Conservation (phyloP, 2,888 invertebrate species). For the Campoletis raptor region DNA sequence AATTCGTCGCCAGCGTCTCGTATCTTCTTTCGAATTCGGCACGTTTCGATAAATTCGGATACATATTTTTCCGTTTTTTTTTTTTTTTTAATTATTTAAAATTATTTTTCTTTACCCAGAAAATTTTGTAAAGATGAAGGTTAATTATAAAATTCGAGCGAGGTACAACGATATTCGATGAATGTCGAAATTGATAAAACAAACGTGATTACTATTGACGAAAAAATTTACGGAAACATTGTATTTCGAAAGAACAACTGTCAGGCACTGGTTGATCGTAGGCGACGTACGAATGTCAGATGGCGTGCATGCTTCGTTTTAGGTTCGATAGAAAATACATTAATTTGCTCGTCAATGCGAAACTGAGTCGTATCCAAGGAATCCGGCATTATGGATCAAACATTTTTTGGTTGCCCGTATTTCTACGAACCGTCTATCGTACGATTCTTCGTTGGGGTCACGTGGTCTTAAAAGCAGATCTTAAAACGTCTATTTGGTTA, state of each 20-base stretch:
- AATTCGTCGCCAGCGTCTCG: constrained; percentile 60
- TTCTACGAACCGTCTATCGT: background rate
- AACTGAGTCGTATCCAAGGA: constrained; percentile 68
- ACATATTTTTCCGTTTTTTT: constrained; percentile 44
- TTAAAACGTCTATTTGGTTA: background rate
- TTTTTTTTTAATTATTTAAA: too few species aligned
- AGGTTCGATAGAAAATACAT: constrained; percentile 42
- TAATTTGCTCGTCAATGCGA: constrained; percentile 46
- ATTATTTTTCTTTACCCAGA: constrained; percentile 1
- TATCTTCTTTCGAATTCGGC: constrained; percentile 67
- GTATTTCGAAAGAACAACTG: constrained; percentile 43
- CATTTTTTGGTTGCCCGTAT: constrained; percentile 33
- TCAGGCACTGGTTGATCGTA: constrained; percentile 22
- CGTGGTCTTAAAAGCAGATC: background rate
- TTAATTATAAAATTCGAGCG: background rate
- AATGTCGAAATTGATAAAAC: constrained; percentile 25
- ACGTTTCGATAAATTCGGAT: constrained; percentile 67
- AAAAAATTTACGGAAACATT: constrained; percentile 36
- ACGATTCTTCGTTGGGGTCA: background rate
- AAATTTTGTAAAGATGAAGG: background rate
- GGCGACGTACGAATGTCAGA: constrained; percentile 44
- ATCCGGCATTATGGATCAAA: constrained; percentile 69
- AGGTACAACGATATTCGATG: background rate
- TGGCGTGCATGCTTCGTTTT: constrained; percentile 45
- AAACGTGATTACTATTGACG: constrained; percentile 14